These are phyloP conservation scores for Sinohyriopsis cumingii DNA, from an alignment of 2,888 invertebrate species.

Conservation along the genomic window DNA sequence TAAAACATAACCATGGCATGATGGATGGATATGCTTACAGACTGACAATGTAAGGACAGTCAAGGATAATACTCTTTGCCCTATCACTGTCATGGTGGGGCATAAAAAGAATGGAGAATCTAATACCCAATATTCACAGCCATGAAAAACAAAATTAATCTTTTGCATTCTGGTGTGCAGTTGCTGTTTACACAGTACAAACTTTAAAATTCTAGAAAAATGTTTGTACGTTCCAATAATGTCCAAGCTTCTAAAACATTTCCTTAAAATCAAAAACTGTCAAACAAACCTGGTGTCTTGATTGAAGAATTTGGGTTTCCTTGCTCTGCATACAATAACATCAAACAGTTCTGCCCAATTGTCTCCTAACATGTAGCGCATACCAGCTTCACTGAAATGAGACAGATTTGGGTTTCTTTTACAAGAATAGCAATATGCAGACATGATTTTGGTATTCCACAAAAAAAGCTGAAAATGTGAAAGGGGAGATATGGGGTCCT, in stretches of 20 bases:
- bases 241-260: no score
- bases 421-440: neutral
- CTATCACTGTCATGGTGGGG: neutral
- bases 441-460: no score
- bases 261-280: no score
- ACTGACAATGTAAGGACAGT: neutral
- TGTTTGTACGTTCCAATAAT: no score
- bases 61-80: neutral
- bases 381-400: constrained; percentile 85
- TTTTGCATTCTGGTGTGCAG: no score
- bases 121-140: neutral
- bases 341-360: constrained; percentile 95
- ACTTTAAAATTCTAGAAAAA: neutral
- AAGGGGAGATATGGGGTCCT: no score
- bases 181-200: neutral
- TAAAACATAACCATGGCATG: neutral
- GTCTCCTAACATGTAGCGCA: constrained; percentile 88
- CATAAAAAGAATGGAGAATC: neutral
- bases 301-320: constrained; percentile 97
- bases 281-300: constrained; percentile 79
- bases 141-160: neutral
- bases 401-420: neutral
- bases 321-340: constrained; percentile 89
- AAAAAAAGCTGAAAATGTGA: no score
- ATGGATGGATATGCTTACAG: neutral